A percentile compares a stretch with the other conserved stretches of the same genome.
Conservation (phyloP, 2,113 vertebrate genomes). For the Thamnophis sirtalis region DNA sequence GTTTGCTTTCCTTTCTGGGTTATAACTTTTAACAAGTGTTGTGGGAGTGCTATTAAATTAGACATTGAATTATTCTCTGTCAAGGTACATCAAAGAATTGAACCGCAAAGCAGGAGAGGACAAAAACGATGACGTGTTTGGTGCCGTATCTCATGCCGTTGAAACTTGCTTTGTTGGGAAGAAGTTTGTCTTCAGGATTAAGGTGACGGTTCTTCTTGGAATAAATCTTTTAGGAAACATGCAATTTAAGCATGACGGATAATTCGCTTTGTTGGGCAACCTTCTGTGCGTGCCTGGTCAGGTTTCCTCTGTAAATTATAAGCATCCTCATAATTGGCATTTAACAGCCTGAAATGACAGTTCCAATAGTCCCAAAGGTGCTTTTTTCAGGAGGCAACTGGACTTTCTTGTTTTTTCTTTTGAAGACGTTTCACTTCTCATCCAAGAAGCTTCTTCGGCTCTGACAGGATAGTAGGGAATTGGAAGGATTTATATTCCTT, state of each 20-base stretch:
- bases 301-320: not conserved
- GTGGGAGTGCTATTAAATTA: not conserved
- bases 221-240: too few species aligned
- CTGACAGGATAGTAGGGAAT: too few species aligned
- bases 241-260: not conserved
- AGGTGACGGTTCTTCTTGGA: constrained; percentile 65
- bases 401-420: too few species aligned
- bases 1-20: not conserved
- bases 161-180: constrained; percentile 79
- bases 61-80: not conserved
- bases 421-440: too few species aligned
- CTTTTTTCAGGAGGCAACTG: too few species aligned
- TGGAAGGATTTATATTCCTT: too few species aligned
- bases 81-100: constrained; percentile 66
- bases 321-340: not conserved
- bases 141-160: constrained; percentile 70
- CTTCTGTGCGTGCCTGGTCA: not conserved
- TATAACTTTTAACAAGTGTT: not conserved
- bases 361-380: not conserved
- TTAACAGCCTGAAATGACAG: not conserved
- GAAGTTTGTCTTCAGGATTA: constrained; percentile 79
- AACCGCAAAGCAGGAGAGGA: constrained; percentile 52
- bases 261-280: not conserved
- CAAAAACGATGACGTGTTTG: constrained; percentile 42
- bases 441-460: too few species aligned